phyloP scores from a whole-genome alignment of 2,113 vertebrate species.

The Halcyon senegalensis region DNA sequence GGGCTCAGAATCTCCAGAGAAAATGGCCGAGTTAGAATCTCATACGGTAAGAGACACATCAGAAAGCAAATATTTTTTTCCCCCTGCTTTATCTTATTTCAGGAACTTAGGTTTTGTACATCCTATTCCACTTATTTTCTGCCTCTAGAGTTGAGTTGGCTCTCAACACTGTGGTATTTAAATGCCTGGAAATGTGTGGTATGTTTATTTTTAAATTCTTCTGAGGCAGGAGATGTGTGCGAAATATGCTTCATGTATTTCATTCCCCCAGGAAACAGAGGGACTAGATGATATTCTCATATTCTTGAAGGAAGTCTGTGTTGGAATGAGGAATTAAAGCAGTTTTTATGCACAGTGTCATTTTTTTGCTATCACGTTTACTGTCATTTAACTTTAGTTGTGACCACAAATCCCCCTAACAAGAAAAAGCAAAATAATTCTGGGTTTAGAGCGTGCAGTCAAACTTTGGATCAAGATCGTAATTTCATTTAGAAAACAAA shows the following conservation, averaged over 20 bases:
- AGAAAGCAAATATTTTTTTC: not conserved
- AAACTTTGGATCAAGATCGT: not conserved
- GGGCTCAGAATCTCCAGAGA: slow-evolving; percentile 90
- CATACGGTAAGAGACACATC: slow-evolving; percentile 85
- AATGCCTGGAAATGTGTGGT: not conserved
- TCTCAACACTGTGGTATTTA: not conserved
- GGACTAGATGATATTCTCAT: not conserved
- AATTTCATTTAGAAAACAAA: not conserved
- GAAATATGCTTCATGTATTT: not conserved
- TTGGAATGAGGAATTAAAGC: not conserved
- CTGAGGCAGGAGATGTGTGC: not conserved
- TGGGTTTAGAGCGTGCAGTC: not conserved
- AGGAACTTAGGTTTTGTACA: not conserved
- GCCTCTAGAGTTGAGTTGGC: not conserved
- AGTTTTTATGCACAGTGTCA: not conserved
- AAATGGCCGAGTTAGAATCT: slow-evolving; percentile 92
- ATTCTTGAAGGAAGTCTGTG: not conserved
- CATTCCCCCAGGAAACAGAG: not conserved
- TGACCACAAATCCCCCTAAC: not conserved
- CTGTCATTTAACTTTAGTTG: not conserved
- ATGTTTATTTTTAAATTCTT: slow-evolving; percentile 7
- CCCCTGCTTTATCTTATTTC: not conserved
- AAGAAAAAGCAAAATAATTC: not conserved
- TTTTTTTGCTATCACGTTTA: not conserved
- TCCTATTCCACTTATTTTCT: not conserved